Conservation (phyloP, 2,797 vertebrate genomes). For the Schizopygopsis pylzovi region DNA sequence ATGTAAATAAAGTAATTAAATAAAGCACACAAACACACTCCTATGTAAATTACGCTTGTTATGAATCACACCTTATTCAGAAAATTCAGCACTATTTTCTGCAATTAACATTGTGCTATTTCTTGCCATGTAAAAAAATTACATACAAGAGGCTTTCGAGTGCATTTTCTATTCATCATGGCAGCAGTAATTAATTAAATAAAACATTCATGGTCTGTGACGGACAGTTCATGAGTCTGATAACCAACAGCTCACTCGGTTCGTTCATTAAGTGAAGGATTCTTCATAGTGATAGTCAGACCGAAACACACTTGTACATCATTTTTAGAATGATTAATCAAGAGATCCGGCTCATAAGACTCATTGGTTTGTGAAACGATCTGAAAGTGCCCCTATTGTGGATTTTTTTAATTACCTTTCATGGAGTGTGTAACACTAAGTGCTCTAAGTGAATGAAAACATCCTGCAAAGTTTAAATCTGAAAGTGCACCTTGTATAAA, state of each 20-base stretch:
- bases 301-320: not conserved
- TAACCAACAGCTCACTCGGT: not conserved
- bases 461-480: no score
- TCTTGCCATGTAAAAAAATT: not conserved
- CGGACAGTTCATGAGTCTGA: not conserved
- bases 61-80: not conserved
- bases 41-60: conserved; percentile 11
- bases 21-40: not conserved
- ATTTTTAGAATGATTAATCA: not conserved
- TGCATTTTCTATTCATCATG: not conserved
- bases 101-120: not conserved
- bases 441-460: no score
- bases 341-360: not conserved
- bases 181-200: not conserved
- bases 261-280: not conserved
- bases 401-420: no score
- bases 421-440: no score
- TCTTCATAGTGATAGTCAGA: not conserved
- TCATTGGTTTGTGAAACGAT: not conserved
- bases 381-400: no score
- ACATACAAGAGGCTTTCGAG: not conserved
- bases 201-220: not conserved
- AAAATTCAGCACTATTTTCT: conserved; percentile 18
- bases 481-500: no score
- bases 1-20: conserved; percentile 37